Base-by-base conservation (phyloP, 2,888 invertebrate genomes). In the Cryptophagus acutangulus region DNA sequence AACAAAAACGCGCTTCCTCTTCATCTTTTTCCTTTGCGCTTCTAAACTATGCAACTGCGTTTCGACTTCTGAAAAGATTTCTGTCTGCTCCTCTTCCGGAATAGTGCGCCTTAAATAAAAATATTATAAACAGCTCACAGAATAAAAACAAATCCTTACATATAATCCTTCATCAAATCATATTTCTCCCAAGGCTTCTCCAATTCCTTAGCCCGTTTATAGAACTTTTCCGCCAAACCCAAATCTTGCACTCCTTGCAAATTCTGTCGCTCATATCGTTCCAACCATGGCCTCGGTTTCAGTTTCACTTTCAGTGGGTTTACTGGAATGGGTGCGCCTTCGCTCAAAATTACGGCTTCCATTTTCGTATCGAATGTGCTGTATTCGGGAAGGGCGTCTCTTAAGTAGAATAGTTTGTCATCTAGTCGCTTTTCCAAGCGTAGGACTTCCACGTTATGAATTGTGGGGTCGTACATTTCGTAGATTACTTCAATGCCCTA, bases 141-240 rank as follows among this genome's bases (percentile, higher is more conserved):
- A 2, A 16, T 17, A 37, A 40, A 33, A 33, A 2, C 6, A 35
- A 17, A 12, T 33, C 28, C 2, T 25, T 67, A 82, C 78, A 94
- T 84, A 67, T 96, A 96, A 43, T 84, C 77, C 66, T 87, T 87
- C 93, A 97, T 94, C 37, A 97, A 72, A 70, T 97, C 96, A 69
- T 82, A 90, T 73, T 91, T 86, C 62, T 88, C 88, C 81, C 87
- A 89, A 0, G 90, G 89, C 50, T 75, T 84, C 29, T 74, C 77
- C 18, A 75, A 62, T 36, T 74, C 62, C 48, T 77, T 71, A 3
- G 82, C 77, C 38, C 78, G 74, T 15, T 56, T 52, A 40, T 62
- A 64, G 44, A 66, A 62, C 33, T 45, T 58, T 45, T 67, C 64
- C 2, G 66, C 61, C 29, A 70, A 51, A 31, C 42, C 58, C 45